A percentile compares a stretch with the other conserved stretches of the same genome.
Conservation (phyloP, 2,888 invertebrate species). For the Oscheius onirici region DNA sequence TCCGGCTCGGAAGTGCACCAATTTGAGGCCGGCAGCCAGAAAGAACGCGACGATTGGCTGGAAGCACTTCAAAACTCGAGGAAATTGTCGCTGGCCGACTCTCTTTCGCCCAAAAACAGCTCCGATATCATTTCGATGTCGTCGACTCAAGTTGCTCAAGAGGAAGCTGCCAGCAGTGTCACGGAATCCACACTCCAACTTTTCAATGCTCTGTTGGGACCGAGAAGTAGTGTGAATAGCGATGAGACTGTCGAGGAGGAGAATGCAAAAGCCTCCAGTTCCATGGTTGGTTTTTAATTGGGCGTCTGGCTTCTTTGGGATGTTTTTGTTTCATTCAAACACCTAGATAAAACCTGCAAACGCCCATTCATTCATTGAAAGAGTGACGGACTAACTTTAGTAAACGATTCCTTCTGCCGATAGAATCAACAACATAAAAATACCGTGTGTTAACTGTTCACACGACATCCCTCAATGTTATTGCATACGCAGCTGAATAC, state of each 20-base stretch:
- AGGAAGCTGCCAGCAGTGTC: background rate
- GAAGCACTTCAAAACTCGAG: slow-evolving; percentile 55
- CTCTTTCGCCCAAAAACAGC: background rate
- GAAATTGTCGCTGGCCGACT: slow-evolving; percentile 29
- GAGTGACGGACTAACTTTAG: too few relatives aligned
- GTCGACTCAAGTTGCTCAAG: background rate
- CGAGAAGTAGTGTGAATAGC: slow-evolving; percentile 3
- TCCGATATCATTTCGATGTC: slow-evolving; percentile 24
- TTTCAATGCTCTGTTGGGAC: slow-evolving; percentile 20
- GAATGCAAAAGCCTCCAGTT: background rate
- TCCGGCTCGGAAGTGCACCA: slow-evolving; percentile 57
- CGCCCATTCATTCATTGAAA: too few relatives aligned
- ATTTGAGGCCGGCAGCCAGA: slow-evolving; percentile 58
- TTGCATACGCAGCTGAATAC: too few relatives aligned
- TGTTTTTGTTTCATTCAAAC: too few relatives aligned
- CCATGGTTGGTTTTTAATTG: too few relatives aligned
- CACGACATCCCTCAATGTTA: too few relatives aligned
- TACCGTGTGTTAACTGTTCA: too few relatives aligned
- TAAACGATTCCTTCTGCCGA: too few relatives aligned
- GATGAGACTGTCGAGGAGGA: slow-evolving; percentile 14
- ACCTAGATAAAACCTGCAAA: too few relatives aligned
- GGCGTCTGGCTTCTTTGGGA: too few relatives aligned
- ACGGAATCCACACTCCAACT: slow-evolving; percentile 16
- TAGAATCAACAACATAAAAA: too few relatives aligned
- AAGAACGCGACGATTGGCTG: slow-evolving; percentile 64